Conservation (phyloP, 2,797 vertebrate species). For the Arvicola amphibius region DNA sequence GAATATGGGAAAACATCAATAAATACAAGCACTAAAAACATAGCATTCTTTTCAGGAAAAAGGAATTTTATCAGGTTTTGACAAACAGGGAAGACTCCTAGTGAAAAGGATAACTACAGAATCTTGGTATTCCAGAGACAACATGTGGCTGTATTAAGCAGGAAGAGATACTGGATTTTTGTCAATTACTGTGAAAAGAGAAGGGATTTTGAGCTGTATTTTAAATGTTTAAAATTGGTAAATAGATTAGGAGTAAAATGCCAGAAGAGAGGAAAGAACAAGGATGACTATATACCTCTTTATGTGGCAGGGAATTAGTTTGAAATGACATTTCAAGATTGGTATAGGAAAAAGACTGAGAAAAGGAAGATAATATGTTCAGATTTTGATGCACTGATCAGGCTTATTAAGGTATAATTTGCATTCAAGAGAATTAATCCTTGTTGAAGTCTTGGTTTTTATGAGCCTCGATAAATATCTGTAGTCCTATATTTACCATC, state of each 20-base stretch:
- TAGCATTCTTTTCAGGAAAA: background rate
- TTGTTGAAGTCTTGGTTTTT: background rate
- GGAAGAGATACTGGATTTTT: background rate
- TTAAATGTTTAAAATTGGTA: constrained; percentile 26
- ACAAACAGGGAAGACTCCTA: background rate
- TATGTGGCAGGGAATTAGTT: background rate
- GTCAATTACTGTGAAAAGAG: background rate
- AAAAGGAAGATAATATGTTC: background rate
- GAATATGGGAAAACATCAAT: background rate
- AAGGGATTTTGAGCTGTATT: background rate
- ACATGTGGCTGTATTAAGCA: background rate
- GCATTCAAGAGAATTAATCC: background rate
- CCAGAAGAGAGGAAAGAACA: background rate
- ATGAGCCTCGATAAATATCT: background rate
- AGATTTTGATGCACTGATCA: background rate
- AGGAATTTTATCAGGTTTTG: background rate
- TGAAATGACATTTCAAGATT: constrained; percentile 29
- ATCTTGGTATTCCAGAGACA: background rate
- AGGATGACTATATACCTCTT: background rate
- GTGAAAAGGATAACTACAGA: background rate
- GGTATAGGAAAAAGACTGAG: background rate
- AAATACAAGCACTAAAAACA: background rate
- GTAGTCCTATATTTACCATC: background rate
- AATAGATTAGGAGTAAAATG: background rate
- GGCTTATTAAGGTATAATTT: constrained; percentile 5